Base-by-base conservation (phyloP, 1,140 invertebrate species). In the Neodiprion pinetum region DNA sequence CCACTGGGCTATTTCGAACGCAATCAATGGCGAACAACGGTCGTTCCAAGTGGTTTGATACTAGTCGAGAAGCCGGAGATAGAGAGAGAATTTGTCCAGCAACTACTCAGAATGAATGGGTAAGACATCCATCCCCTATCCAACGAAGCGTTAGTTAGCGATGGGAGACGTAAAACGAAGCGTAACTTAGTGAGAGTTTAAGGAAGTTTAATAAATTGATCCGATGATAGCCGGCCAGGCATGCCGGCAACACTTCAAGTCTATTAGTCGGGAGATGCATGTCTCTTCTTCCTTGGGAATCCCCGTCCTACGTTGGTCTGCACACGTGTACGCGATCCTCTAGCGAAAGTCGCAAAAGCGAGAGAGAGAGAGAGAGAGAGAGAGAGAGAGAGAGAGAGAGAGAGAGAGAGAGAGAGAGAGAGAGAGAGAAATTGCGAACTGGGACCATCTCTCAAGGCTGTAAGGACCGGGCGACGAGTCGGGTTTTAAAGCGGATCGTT, bases 151-250 rank as follows among this genome's bases (percentile, higher is more conserved):
- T 40, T 40, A 5, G 28, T 40, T 40, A 40, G 28, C 28, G 28
- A 5, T 0, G 28, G 1, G 28, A 40, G 28, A 40, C 5, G 28
- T 48, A 74, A 74, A 70, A 74, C 66, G 12, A 74, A 47, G 66
- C 50, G 28, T 71, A 40, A 40, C 28, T 5, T 17, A 67, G 67
- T n/a, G 68, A 50, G 74, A 72, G 75, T 72, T 79, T 82, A 80
- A 79, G 77, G 70, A 75, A 79, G 80, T 75, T 75, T 81, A 81
- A 81, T 82, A 81, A 82, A 82, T 82, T 81, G 77, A 82, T 81
- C 79, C 76, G 76, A 80, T 40, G 28, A 40, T 40, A 40, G 80
- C 74, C 69, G 70, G 71, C 68, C 72, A 74, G 74, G 79, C 74
- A 81, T 79, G 80, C 79, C 76, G 80, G 80, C 74, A 79, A 80